A percentile compares a stretch with the other conserved stretches of the same genome.
These are phyloP conservation scores for Diadegma fenestrale DNA, from an alignment of 2,888 invertebrate genomes.

Conservation along the genomic window DNA sequence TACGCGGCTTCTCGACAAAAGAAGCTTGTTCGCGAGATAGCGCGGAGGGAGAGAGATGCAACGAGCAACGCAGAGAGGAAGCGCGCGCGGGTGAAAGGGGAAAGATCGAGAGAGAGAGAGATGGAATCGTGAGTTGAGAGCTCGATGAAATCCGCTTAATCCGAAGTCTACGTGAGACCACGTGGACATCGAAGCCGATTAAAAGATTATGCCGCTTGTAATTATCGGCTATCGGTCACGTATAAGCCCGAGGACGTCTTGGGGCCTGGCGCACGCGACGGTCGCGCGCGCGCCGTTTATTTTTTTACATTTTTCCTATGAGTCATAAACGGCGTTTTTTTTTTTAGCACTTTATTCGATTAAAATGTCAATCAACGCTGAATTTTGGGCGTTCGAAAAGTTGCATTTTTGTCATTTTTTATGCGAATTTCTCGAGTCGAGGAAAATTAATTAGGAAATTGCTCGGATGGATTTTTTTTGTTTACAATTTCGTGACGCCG, in stretches of 20 bases:
- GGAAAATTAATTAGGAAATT: background rate
- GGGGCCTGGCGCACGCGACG: constrained; percentile 68
- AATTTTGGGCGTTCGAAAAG: too few relatives aligned
- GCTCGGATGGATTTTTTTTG: background rate
- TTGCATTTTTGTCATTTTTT: background rate
- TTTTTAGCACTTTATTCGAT: background rate
- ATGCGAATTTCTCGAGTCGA: background rate
- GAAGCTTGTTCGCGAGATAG: constrained; percentile 34
- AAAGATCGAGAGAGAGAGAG: constrained; percentile 39
- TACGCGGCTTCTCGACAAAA: constrained; percentile 42
- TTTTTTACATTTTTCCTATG: constrained; percentile 14
- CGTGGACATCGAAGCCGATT: constrained; percentile 65
- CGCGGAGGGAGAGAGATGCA: background rate
- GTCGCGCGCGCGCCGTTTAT: constrained; percentile 58
- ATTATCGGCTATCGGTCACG: constrained; percentile 69
- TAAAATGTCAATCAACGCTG: background rate
- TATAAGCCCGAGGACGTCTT: constrained; percentile 54
- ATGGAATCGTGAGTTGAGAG: constrained; percentile 64
- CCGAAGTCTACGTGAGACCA: constrained; percentile 56
- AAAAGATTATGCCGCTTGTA: constrained; percentile 69
- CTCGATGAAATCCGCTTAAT: constrained; percentile 56
- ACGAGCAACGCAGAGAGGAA: constrained; percentile 10
- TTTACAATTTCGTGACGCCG: background rate
- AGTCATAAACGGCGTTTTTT: constrained; percentile 29
- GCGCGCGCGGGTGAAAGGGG: background rate